These are phyloP conservation scores for Stichodactyla mertensii DNA, from an alignment of 64 coral and sea anemone genomes.

Conservation along the genomic window DNA sequence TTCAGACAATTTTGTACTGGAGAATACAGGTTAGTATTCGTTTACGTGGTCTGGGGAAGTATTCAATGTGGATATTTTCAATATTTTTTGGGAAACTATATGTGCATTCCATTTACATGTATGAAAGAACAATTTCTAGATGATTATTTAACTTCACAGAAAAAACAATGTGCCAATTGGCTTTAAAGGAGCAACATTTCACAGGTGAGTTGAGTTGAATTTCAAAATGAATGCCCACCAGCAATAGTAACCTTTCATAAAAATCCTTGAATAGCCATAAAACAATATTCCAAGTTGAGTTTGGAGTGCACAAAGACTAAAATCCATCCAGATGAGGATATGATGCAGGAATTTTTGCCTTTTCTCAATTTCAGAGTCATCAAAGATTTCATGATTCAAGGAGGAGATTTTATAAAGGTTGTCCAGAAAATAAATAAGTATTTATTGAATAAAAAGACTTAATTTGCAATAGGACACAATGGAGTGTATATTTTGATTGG, in stretches of 20 bases:
- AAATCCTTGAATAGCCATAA: no score
- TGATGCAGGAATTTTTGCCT: neutral
- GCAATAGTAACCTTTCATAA: no score
- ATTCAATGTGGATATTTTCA: no score
- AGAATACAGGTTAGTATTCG: constrained; percentile 83
- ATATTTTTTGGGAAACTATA: no score
- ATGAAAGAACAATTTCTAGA: no score
- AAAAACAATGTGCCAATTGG: constrained; percentile 63
- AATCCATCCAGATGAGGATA: neutral
- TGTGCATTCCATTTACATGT: neutral
- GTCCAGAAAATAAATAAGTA: no score
- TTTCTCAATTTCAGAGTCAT: constrained; percentile 48
- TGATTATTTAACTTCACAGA: constrained; percentile 21
- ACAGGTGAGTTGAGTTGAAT: constrained; percentile 28
- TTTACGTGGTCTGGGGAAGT: no score
- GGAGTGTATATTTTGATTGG: no score
- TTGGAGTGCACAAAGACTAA: neutral
- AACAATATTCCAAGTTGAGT: neutral
- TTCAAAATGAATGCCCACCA: neutral
- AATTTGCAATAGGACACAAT: no score
- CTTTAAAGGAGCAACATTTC: constrained; percentile 65
- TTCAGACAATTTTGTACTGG: constrained; percentile 87
- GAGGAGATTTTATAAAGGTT: constrained; percentile 81
- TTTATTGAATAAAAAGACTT: no score
- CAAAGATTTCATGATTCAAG: constrained; percentile 90